Percentiles rank a stretch among this genome's conserved stretches.
Evolutionary conservation across 2,113 vertebrate genomes (phyloP).

Genomic region (Salvelinus alpinus): DNA sequence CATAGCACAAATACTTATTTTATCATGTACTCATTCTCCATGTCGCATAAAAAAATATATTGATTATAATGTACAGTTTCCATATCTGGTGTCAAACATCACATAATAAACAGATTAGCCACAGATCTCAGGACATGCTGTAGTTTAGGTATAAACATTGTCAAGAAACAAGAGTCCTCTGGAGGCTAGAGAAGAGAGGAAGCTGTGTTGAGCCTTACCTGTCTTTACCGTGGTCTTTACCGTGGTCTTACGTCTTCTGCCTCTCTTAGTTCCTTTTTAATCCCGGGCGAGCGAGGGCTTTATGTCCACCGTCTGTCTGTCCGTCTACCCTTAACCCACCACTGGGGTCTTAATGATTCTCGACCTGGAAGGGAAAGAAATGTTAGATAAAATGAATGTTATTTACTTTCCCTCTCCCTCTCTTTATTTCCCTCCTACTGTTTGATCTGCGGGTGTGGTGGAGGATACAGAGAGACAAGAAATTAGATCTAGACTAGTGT

Average conservation of each 20-base stretch:
- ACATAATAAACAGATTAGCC: background rate
- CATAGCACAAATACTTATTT: too few species aligned
- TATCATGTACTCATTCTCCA: background rate
- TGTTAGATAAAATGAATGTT: background rate
- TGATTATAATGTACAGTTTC: background rate
- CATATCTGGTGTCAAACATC: background rate
- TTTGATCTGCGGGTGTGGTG: conserved; percentile 78
- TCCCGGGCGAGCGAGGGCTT: background rate
- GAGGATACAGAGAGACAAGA: conserved; percentile 33
- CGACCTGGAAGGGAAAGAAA: background rate
- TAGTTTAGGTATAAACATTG: too few species aligned
- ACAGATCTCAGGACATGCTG: too few species aligned
- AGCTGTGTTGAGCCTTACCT: conserved; percentile 1
- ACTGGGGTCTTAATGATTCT: background rate
- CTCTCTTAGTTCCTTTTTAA: background rate
- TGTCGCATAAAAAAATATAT: background rate
- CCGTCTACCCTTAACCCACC: background rate
- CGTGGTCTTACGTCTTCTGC: background rate
- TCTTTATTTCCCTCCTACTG: conserved; percentile 34
- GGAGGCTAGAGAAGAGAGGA: background rate
- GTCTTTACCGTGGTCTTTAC: background rate
- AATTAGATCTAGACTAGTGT: conserved; percentile 9
- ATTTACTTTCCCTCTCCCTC: conserved; percentile 55
- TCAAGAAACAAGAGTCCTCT: background rate
- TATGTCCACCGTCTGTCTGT: background rate